Conservation (phyloP, 2,113 vertebrate genomes). For the Misgurnus anguillicaudatus region DNA sequence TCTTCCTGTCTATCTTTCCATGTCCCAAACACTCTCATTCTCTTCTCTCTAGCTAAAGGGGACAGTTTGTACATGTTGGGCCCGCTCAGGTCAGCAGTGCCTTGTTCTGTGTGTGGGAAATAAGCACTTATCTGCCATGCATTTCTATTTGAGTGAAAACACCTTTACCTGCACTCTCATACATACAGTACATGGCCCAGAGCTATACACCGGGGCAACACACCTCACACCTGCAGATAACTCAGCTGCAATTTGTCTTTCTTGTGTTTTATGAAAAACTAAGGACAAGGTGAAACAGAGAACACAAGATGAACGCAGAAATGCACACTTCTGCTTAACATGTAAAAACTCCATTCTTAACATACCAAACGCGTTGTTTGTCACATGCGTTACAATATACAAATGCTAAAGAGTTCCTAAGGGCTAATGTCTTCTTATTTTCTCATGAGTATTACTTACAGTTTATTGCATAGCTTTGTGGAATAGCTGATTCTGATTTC, state of each 20-base stretch:
- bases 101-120: not conserved
- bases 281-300: conserved; percentile 73
- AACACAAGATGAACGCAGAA: conserved; percentile 62
- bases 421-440: too few species aligned
- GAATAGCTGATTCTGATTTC: too few species aligned
- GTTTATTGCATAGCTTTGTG: too few species aligned
- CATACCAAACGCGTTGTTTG: conserved; percentile 3
- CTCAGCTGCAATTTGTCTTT: conserved; percentile 76
- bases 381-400: not conserved
- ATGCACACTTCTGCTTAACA: not conserved
- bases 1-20: not conserved
- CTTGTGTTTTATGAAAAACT: conserved; percentile 75
- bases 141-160: conserved; percentile 9
- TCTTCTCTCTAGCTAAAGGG: conserved; percentile 25
- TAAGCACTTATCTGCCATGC: conserved; percentile 12
- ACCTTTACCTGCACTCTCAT: conserved; percentile 25
- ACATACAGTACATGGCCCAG: conserved; percentile 23
- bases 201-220: conserved; percentile 57
- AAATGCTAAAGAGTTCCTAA: too few species aligned
- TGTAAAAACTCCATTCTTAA: not conserved
- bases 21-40: not conserved
- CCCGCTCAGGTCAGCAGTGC: not conserved
- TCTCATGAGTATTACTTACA: too few species aligned
- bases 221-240: conserved; percentile 69
- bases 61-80: not conserved